Percentiles rank a stretch among this genome's conserved stretches.
These are phyloP conservation scores for Glaucomys volans DNA, from an alignment of 2,113 vertebrate genomes.

Conservation along the genomic window DNA sequence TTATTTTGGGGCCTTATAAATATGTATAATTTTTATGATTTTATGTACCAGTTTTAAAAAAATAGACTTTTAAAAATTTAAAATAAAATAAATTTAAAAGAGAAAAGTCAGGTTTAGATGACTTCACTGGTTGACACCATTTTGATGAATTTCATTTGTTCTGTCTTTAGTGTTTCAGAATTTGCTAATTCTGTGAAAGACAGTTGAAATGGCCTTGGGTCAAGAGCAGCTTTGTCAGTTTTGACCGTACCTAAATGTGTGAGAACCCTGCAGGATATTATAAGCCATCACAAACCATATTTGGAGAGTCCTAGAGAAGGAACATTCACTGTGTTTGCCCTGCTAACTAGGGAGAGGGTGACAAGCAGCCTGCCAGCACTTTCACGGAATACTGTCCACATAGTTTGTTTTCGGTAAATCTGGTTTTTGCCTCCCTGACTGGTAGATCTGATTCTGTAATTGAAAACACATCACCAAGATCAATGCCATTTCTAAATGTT, in stretches of 20 bases:
- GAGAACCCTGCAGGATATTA: neutral
- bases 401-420: neutral
- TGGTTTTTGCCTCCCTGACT: neutral
- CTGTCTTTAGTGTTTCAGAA: neutral
- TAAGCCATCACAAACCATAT: neutral
- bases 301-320: neutral
- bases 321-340: neutral
- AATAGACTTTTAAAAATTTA: no score
- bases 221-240: neutral
- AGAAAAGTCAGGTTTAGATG: no score
- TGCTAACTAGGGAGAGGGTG: neutral
- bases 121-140: neutral
- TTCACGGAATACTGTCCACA: neutral
- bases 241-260: neutral
- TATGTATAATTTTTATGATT: no score
- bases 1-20: no score
- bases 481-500: constrained; percentile 47
- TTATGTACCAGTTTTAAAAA: no score
- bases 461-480: constrained; percentile 46
- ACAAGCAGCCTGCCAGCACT: neutral
- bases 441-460: neutral
- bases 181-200: neutral
- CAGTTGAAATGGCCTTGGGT: neutral
- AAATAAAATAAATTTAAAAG: no score
- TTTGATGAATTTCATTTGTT: constrained; percentile 18